Conservation (phyloP, 2,888 invertebrate species). For the Buathra laborator region DNA sequence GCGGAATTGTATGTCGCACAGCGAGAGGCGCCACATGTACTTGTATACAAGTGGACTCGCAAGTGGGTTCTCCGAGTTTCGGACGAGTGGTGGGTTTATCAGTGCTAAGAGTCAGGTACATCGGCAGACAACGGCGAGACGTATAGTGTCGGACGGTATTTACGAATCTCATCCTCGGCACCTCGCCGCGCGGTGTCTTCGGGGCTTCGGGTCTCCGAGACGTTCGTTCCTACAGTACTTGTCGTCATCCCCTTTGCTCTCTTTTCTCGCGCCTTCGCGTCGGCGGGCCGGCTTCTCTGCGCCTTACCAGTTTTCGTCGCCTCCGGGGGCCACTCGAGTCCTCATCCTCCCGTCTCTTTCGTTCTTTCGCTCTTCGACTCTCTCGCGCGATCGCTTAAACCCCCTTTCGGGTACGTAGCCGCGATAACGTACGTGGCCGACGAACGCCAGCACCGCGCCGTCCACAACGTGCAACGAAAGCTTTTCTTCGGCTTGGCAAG, state of each 20-base stretch:
- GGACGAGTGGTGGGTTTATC: conserved; percentile 51
- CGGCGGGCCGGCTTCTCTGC: conserved; percentile 56
- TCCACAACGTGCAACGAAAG: conserved; percentile 36
- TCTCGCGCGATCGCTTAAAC: conserved; percentile 58
- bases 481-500: conserved; percentile 49
- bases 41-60: conserved; percentile 8
- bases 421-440: conserved; percentile 68
- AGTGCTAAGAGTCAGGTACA: conserved; percentile 59
- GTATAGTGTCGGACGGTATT: conserved; percentile 63
- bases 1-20: conserved; percentile 11
- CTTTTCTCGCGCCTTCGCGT: conserved; percentile 67
- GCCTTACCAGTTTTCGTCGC: conserved; percentile 75
- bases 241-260: conserved; percentile 58
- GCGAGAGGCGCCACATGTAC: neutral
- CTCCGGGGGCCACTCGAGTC: conserved; percentile 67
- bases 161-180: conserved; percentile 50
- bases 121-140: conserved; percentile 70
- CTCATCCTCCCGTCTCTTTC: conserved; percentile 51
- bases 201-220: conserved; percentile 31
- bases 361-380: conserved; percentile 11
- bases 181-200: neutral
- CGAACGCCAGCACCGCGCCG: conserved; percentile 34
- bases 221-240: conserved; percentile 43
- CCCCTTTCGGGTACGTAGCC: conserved; percentile 60
- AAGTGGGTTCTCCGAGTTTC: conserved; percentile 23